Conservation (phyloP, 1,140 invertebrate species). For the Drosophila pandora region DNA sequence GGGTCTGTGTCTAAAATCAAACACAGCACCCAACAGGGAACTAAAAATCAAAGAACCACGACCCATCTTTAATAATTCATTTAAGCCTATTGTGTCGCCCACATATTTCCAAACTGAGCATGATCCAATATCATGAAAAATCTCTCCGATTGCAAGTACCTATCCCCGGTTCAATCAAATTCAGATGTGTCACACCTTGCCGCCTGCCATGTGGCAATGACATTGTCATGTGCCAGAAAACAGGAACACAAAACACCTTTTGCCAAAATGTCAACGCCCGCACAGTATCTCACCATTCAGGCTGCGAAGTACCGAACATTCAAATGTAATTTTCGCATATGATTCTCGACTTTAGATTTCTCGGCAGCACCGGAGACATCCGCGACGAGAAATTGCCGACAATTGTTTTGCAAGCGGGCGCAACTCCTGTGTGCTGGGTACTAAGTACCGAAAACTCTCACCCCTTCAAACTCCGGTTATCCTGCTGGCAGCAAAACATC, state of each 20-base stretch:
- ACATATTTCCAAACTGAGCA: constrained; percentile 20
- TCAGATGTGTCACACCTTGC: constrained; percentile 69
- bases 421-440: constrained; percentile 31
- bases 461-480: constrained; percentile 16
- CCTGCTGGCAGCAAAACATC: constrained; percentile 62
- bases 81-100: constrained; percentile 24
- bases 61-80: constrained; percentile 9
- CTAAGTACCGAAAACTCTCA: constrained; percentile 8
- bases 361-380: constrained; percentile 59
- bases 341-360: constrained; percentile 29
- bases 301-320: constrained; percentile 49
- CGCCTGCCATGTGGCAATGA: constrained; percentile 52
- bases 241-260: constrained; percentile 64
- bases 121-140: constrained; percentile 37
- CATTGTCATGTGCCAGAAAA: constrained; percentile 33
- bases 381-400: constrained; percentile 59
- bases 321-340: constrained; percentile 49
- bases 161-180: constrained; percentile 21
- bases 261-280: constrained; percentile 68
- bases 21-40: too few relatives aligned
- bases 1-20: too few relatives aligned
- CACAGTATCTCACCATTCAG: constrained; percentile 36
- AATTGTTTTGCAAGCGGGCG: constrained; percentile 77
- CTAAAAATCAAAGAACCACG: neutral
- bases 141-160: neutral